Conservation (phyloP, 2,113 vertebrate genomes). For the Cervus canadensis region DNA sequence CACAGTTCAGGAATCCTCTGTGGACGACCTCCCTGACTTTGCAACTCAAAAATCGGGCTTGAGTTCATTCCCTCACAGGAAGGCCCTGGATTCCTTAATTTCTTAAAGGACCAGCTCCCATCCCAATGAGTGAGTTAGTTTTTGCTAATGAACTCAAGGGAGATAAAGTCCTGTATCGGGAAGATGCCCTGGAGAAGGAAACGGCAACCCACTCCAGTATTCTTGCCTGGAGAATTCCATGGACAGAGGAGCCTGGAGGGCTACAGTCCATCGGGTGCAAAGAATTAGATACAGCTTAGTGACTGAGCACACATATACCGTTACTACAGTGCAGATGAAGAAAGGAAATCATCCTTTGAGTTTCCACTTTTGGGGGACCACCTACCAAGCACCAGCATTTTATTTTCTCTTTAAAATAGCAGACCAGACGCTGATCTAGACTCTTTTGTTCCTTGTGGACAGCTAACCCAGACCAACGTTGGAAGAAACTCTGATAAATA, state of each 20-base stretch:
- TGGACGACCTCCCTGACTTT: background rate
- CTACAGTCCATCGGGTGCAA: background rate
- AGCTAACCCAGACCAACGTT: background rate
- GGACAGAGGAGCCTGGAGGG: background rate
- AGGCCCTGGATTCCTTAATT: background rate
- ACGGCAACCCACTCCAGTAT: background rate
- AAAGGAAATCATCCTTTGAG: background rate
- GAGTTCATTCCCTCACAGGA: too few relatives aligned
- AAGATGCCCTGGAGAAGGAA: background rate
- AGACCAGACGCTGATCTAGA: background rate
- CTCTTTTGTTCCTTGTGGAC: background rate
- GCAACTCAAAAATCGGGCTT: background rate
- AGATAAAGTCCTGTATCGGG: background rate
- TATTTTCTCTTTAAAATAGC: background rate
- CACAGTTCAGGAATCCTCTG: background rate
- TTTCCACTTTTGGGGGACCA: fast-evolving
- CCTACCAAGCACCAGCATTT: background rate
- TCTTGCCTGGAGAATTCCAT: background rate
- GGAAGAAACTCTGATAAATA: background rate
- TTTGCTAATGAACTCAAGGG: background rate
- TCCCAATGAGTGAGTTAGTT: fast-evolving
- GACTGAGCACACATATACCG: background rate
- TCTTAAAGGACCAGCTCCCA: background rate
- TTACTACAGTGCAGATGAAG: background rate
- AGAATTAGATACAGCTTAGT: background rate